Conservation (phyloP, 2,113 vertebrate genomes). For the Microtus montanus region DNA sequence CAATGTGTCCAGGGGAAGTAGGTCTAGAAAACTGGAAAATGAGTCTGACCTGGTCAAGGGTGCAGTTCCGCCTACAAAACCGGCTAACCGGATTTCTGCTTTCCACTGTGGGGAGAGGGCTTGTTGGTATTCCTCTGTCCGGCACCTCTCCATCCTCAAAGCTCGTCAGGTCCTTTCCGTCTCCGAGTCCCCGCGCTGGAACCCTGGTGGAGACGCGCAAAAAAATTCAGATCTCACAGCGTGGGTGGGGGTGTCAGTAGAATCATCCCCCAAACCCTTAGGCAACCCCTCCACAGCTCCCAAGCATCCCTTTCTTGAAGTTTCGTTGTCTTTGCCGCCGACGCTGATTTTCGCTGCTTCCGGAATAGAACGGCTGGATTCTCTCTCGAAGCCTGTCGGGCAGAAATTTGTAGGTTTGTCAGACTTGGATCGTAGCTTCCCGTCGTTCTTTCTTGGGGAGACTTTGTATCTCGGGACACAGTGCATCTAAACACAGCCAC, state of each 20-base stretch:
- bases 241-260: neutral
- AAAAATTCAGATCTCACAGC: neutral
- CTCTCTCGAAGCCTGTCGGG: neutral
- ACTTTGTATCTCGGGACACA: neutral
- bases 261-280: neutral
- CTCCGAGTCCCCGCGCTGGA: neutral
- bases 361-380: slow-evolving; percentile 43
- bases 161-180: neutral
- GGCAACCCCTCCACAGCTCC: neutral
- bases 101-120: neutral
- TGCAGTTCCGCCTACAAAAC: neutral
- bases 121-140: neutral
- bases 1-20: neutral
- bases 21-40: neutral
- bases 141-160: neutral
- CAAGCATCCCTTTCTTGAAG: slow-evolving; percentile 51
- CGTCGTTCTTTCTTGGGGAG: neutral
- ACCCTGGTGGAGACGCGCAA: neutral
- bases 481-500: neutral
- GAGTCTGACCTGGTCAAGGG: neutral
- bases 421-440: neutral
- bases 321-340: slow-evolving; percentile 71
- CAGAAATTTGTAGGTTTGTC: slow-evolving; percentile 52
- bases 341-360: slow-evolving; percentile 69
- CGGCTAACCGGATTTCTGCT: no score